These are phyloP conservation scores for Zoanthus sociatus DNA, from an alignment of 92 coral and sea anemone species.

Conservation along the genomic window DNA sequence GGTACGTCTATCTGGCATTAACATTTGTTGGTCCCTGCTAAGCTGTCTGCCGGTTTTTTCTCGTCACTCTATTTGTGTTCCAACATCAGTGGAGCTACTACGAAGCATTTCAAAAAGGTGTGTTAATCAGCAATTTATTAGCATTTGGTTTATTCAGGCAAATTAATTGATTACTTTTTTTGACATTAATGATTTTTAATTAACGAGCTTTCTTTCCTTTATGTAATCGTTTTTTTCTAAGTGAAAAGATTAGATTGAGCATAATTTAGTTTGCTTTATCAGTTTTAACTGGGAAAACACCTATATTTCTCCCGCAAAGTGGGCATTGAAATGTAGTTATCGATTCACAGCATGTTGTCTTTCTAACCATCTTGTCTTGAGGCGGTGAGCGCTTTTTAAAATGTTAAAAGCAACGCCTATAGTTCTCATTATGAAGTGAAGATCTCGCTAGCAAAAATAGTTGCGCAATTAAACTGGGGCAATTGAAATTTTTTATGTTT, in stretches of 20 bases:
- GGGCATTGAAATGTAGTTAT: background rate
- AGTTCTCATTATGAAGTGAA: no score
- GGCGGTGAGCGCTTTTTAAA: no score
- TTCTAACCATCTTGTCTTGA: no score
- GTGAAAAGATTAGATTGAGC: no score
- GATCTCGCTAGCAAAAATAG: no score
- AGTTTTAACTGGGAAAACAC: background rate
- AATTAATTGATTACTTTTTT: background rate
- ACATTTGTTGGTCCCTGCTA: background rate
- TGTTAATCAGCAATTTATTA: conserved; percentile 31
- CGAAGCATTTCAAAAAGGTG: conserved; percentile 15
- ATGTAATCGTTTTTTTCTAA: no score
- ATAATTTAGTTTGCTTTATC: background rate
- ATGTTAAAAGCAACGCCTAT: no score
- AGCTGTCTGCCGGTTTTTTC: background rate
- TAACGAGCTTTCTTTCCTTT: background rate
- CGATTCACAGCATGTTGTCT: background rate
- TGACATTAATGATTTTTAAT: background rate
- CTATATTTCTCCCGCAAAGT: background rate
- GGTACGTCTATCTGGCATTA: background rate
- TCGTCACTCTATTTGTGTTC: conserved; percentile 12
- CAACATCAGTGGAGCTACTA: background rate
- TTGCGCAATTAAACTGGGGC: no score
- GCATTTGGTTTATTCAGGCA: background rate
- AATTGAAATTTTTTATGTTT: no score